Percentiles rank a stretch among this genome's conserved stretches.
phyloP scores from a whole-genome alignment of 37 sponge, comb jelly and placozoan species.

The Ianthella basta region DNA sequence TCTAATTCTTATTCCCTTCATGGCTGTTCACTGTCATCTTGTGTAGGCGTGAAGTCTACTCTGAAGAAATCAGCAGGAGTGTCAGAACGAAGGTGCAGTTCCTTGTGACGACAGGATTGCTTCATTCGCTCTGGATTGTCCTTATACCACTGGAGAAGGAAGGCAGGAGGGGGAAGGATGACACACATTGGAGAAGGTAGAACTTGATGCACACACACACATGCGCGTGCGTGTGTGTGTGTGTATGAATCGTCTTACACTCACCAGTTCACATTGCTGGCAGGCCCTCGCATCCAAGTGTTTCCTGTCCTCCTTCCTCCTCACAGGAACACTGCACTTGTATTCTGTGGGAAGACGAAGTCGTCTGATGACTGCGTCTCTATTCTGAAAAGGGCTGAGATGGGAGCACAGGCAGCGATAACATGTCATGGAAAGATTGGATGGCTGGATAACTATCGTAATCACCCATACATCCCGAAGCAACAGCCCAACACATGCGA shows the following conservation, averaged over 20 bases:
- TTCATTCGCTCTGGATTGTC: conserved; percentile 41
- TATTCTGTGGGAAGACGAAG: conserved; percentile 35
- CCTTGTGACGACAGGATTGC: conserved; percentile 65
- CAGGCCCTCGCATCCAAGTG: conserved; percentile 67
- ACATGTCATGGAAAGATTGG: too few relatives aligned
- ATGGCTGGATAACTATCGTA: too few relatives aligned
- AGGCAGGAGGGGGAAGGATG: not conserved
- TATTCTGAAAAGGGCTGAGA: too few relatives aligned
- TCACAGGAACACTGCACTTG: conserved; percentile 45
- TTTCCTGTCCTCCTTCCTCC: conserved; percentile 48
- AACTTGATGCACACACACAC: not conserved
- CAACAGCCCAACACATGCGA: too few relatives aligned
- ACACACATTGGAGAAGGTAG: not conserved
- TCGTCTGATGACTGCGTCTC: too few relatives aligned
- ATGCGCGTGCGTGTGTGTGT: not conserved
- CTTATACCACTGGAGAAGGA: conserved; percentile 54
- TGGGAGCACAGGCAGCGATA: too few relatives aligned
- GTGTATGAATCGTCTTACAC: too few relatives aligned
- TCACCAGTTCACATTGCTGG: conserved; percentile 52
- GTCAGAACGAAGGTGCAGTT: conserved; percentile 58
- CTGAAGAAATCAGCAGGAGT: conserved; percentile 18
- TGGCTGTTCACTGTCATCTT: not conserved
- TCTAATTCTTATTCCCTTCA: too few relatives aligned
- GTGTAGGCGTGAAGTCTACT: not conserved
- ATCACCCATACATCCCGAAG: not conserved